Evolutionary conservation across 2,888 invertebrate species (phyloP).

Genomic region (Drosophila mulleri): DNA sequence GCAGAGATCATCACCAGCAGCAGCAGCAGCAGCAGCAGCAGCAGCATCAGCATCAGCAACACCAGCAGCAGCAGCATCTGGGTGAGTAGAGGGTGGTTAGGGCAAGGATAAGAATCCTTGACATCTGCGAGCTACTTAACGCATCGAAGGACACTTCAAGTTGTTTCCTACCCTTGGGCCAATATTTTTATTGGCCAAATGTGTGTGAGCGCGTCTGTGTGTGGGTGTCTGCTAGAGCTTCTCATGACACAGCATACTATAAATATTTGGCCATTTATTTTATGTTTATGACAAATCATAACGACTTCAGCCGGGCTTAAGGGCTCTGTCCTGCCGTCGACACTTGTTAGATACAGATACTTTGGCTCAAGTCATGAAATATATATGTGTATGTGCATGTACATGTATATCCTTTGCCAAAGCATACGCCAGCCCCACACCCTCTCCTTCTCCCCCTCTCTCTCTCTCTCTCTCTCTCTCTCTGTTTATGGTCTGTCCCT

Average conservation of each 20-base stretch:
- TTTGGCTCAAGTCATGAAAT: constrained; percentile 54
- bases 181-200: constrained; percentile 52
- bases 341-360: constrained; percentile 75
- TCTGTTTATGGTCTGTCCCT: constrained; percentile 1
- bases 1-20: constrained; percentile 78
- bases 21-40: constrained; percentile 56
- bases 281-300: constrained; percentile 81
- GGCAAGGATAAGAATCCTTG: constrained; percentile 18
- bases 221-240: constrained; percentile 27
- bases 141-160: constrained; percentile 45
- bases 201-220: constrained; percentile 6
- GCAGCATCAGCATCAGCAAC: constrained; percentile 20
- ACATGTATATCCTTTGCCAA: constrained; percentile 33
- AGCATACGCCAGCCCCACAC: constrained; percentile 38
- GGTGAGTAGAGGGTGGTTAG: constrained; percentile 65
- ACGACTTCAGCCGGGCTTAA: constrained; percentile 76
- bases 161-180: constrained; percentile 46
- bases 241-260: constrained; percentile 68
- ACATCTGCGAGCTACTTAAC: constrained; percentile 39
- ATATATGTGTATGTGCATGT: constrained; percentile 34
- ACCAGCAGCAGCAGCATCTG: constrained; percentile 37
- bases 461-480: not conserved
- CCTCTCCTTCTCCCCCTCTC: not conserved
- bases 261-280: constrained; percentile 81
- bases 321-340: constrained; percentile 68